Evolutionary conservation across 2,797 vertebrate genomes (phyloP), one percentile per base, ranked within the genome.

Genomic region (Microtus agrestis): DNA sequence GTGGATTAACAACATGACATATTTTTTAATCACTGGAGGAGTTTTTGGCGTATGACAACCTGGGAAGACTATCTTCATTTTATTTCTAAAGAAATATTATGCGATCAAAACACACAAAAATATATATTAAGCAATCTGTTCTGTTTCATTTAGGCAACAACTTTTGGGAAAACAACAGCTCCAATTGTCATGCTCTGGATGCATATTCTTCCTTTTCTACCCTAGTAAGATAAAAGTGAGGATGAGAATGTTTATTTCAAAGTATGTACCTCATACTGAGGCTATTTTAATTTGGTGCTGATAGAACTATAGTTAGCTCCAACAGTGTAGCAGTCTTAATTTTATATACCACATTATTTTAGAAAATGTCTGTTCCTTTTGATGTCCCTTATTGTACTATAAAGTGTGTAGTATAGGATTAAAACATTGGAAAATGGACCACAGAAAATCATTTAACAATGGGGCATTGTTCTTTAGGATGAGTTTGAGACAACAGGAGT

Each of bases 361-460:
- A 46, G 29, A 76, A 96, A 88, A 69, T 17, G 29, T 74, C 0
- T 31, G 11, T 27, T 46, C 8, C 27, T 78, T 29, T 54, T 27
- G 84, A 86, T n/a, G 91, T 31, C 65, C 14, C 93, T 74, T 89
- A 94, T 94, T 82, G 8, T 87, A 27, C n/a, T 87, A 87, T 40
- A 82, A 88, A 82, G 19, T 19, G 51, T n/a, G 34, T 69, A 46
- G 67, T 78, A 48, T 56, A 93, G 11, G 0, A 67, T 74, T 87
- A 2, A 27, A 40, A 48, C 29, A 27, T 92, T 29, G 56, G 43
- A 95, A 94, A 95, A 87, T 0, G n/a, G 65, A 69, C 74, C 8
- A 63, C 21, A 93, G 13, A 65, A 61, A 81, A 46, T 27, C 5
- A 74, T 13, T 87, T 73, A 92, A 77, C 40, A 79, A 93, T 8